Evolutionary conservation across 2,888 invertebrate species (phyloP).

Genomic region (Anoplius nigerrimus): DNA sequence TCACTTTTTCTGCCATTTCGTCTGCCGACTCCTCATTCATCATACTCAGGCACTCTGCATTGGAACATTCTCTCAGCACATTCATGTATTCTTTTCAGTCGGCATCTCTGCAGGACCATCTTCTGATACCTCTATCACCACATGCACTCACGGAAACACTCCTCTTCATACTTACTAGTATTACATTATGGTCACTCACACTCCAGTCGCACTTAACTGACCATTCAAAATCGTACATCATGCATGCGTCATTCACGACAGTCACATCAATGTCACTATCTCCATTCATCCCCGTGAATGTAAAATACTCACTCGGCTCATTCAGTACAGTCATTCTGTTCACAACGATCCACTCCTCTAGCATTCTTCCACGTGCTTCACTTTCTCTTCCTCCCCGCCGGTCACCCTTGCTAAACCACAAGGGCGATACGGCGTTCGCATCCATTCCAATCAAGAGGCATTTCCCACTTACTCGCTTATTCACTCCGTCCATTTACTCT

Average conservation of each 20-base stretch:
- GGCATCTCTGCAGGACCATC: background rate
- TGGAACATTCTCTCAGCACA: no score
- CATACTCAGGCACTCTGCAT: background rate
- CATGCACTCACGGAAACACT: background rate
- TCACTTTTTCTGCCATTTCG: background rate
- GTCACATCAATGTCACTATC: no score
- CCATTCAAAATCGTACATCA: slow-evolving; percentile 9
- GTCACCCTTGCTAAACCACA: no score
- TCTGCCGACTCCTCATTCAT: background rate
- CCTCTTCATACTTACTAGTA: background rate
- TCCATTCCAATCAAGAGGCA: slow-evolving; percentile 32
- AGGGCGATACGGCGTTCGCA: no score
- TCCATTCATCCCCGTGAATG: slow-evolving; percentile 32
- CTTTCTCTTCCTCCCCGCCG: slow-evolving; percentile 21
- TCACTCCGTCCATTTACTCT: slow-evolving; percentile 6
- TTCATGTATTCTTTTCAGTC: no score
- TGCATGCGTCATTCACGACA: slow-evolving; percentile 2
- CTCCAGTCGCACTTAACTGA: no score
- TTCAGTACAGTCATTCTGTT: slow-evolving; percentile 8
- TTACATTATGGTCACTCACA: slow-evolving; percentile 22
- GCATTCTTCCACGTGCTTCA: background rate
- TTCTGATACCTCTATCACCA: background rate
- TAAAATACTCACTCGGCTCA: slow-evolving; percentile 10
- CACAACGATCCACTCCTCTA: background rate
- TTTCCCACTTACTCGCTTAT: background rate